Evolutionary conservation across 2,113 vertebrate genomes (phyloP).

Genomic region (Pseudorasbora parva): DNA sequence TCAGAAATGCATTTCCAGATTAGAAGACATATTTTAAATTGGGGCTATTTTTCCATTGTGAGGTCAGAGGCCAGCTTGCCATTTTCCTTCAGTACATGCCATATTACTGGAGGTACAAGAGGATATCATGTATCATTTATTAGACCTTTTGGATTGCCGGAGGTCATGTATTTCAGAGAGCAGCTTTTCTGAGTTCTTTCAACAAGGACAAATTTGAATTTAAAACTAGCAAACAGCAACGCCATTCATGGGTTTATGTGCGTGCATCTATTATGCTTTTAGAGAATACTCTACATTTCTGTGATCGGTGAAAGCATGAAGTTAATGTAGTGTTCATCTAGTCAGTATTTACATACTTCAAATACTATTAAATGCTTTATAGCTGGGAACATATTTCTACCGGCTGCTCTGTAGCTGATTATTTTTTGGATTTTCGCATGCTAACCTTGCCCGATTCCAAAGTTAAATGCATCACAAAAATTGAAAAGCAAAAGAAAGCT

Average conservation of each 20-base stretch:
- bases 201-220: not conserved
- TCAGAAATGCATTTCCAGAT: not conserved
- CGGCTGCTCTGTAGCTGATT: not conserved
- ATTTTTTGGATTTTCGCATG: not conserved
- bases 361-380: conserved; percentile 6
- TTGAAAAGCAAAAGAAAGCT: not conserved
- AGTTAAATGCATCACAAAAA: not conserved
- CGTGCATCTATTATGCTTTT: not conserved
- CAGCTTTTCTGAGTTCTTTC: not conserved
- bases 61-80: conserved; percentile 1
- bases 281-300: not conserved
- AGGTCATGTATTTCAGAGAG: conserved; percentile 4
- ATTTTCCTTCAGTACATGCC: not conserved
- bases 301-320: too few species aligned
- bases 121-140: not conserved
- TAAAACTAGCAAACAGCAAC: not conserved
- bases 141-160: not conserved
- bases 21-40: not conserved
- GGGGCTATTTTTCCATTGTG: not conserved
- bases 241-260: not conserved
- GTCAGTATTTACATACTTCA: not conserved
- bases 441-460: not conserved
- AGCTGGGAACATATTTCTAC: not conserved
- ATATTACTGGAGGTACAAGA: conserved; percentile 6
- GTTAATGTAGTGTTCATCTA: not conserved